Conservation (phyloP, 2,888 invertebrate genomes). For the Drosophila dives region DNA sequence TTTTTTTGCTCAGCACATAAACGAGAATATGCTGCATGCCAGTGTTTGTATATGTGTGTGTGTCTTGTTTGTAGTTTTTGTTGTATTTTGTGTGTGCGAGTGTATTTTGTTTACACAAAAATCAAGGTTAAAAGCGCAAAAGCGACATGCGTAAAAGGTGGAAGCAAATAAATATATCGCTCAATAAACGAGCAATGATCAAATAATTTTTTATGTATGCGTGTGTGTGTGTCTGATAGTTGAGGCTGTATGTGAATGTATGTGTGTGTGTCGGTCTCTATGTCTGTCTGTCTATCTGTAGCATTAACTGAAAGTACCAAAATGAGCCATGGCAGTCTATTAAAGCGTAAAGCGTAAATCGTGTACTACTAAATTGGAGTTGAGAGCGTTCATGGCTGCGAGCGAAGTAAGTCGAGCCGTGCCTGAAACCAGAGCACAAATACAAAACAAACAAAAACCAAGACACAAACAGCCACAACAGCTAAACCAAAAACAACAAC, state of each 20-base stretch:
- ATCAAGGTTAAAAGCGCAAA: conserved; percentile 80
- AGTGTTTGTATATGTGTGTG: conserved; percentile 40
- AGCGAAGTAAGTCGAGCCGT: conserved; percentile 38
- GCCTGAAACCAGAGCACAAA: conserved; percentile 55
- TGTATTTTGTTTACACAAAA: conserved; percentile 75
- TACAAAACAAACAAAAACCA: conserved; percentile 16
- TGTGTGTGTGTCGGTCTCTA: not conserved
- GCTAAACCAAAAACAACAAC: conserved; percentile 14
- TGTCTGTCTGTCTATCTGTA: conserved; percentile 13
- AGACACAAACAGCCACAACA: conserved; percentile 1
- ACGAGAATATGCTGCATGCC: conserved; percentile 58
- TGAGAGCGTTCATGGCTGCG: conserved; percentile 32
- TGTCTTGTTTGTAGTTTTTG: conserved; percentile 28
- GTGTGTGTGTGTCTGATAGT: not conserved
- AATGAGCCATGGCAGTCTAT: conserved; percentile 48
- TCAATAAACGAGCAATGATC: conserved; percentile 64
- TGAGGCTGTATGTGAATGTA: not conserved
- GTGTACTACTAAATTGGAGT: conserved; percentile 33
- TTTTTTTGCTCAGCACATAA: conserved; percentile 48
- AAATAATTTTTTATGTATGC: conserved; percentile 42
- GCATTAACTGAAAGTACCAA: conserved; percentile 56
- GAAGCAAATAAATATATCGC: conserved; percentile 73
- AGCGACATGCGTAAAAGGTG: conserved; percentile 75
- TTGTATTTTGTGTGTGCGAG: conserved; percentile 34
- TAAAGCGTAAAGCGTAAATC: conserved; percentile 50